Evolutionary conservation across 1,140 invertebrate species (phyloP).

Genomic region (Frieseomelitta varia): DNA sequence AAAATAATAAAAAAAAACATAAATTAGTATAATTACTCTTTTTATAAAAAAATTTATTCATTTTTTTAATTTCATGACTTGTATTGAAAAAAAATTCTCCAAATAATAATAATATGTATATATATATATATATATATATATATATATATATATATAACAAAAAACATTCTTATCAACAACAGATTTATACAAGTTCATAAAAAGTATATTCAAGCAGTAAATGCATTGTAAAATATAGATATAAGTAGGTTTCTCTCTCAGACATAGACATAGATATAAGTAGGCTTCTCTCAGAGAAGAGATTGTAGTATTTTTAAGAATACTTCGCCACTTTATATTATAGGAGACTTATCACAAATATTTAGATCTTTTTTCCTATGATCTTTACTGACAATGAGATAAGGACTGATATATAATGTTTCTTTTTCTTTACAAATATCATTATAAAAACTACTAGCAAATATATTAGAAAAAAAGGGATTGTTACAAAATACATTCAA

Average conservation of each 20-base stretch:
- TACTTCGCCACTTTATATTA: not conserved
- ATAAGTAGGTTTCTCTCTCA: too few species aligned
- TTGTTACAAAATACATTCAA: not conserved
- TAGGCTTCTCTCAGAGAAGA: constrained; percentile 26
- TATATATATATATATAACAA: not conserved
- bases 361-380: not conserved
- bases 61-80: not conserved
- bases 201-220: not conserved
- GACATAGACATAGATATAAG: not conserved
- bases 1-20: constrained; percentile 3
- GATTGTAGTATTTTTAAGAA: not conserved
- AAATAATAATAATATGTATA: not conserved
- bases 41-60: not conserved
- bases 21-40: not conserved
- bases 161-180: not conserved
- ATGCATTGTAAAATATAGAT: not conserved
- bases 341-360: not conserved
- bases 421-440: not conserved
- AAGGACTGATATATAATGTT: not conserved
- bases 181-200: constrained; percentile 17
- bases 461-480: not conserved
- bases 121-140: not conserved
- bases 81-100: not conserved
- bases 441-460: not conserved
- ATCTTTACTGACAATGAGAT: not conserved